These are phyloP conservation scores for Magallana ariakensis DNA, from an alignment of 1,140 invertebrate species.

Conservation along the genomic window DNA sequence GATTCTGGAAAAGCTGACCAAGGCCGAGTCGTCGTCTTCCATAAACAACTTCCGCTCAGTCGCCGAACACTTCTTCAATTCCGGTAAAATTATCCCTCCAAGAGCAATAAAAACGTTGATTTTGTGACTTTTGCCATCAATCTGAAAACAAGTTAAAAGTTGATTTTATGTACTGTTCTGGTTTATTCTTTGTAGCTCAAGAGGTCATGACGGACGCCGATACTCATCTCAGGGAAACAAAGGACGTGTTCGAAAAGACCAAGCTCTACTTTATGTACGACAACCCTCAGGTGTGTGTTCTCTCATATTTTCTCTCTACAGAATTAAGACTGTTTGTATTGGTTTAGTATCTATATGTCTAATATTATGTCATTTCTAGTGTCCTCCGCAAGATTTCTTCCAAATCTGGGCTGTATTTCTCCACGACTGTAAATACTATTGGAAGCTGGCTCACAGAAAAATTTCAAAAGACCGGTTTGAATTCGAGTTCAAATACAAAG, in stretches of 20 bases:
- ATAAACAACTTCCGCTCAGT: conserved; percentile 57
- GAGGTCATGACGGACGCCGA: conserved; percentile 74
- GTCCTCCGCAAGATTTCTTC: conserved; percentile 72
- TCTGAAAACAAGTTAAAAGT: too few relatives aligned
- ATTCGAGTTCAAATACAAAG: conserved; percentile 71
- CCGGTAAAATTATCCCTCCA: conserved; percentile 43
- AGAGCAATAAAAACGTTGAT: too few relatives aligned
- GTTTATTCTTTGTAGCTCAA: conserved; percentile 63
- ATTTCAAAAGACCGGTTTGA: conserved; percentile 75
- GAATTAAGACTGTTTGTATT: neutral
- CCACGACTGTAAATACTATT: conserved; percentile 76
- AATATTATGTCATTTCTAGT: conserved; percentile 56
- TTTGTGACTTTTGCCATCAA: too few relatives aligned
- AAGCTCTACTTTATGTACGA: conserved; percentile 67
- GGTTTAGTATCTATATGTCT: neutral
- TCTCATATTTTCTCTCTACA: neutral
- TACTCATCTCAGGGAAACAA: conserved; percentile 68
- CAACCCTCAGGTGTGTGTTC: conserved; percentile 59
- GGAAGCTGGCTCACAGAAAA: conserved; percentile 75
- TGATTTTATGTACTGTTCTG: conserved; percentile 51
- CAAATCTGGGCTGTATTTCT: conserved; percentile 75
- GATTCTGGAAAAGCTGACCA: conserved; percentile 21
- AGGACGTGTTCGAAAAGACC: conserved; percentile 67
- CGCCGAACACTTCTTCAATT: conserved; percentile 63
- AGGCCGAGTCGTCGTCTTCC: conserved; percentile 14